A percentile compares a stretch with the other conserved stretches of the same genome.
Conservation (phyloP, 2,888 invertebrate species). For the Ophion ventricosus region DNA sequence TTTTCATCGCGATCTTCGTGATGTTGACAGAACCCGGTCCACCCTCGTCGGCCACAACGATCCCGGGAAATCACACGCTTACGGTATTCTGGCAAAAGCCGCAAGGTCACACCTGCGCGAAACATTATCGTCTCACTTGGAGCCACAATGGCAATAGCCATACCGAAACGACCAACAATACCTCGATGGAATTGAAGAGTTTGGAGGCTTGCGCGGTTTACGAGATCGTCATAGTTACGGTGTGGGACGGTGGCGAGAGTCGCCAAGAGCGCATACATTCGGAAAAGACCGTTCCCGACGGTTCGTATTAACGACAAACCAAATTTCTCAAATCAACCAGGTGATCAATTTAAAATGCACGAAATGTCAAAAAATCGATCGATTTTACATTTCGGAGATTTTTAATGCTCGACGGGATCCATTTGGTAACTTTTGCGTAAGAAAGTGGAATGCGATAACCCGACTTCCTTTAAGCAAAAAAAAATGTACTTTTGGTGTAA, state of each 20-base stretch:
- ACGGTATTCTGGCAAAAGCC: slow-evolving; percentile 74
- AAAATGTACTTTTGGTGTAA: slow-evolving; percentile 2
- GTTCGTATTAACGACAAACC: slow-evolving; percentile 51
- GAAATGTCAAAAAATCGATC: no score
- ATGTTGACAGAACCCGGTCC: slow-evolving; percentile 68
- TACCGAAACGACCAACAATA: slow-evolving; percentile 54
- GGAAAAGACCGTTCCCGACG: slow-evolving; percentile 59
- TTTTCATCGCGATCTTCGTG: neutral
- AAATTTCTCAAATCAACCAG: no score
- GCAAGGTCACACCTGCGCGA: slow-evolving; percentile 71
- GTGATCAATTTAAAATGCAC: no score
- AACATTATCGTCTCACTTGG: slow-evolving; percentile 72
- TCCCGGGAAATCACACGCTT: slow-evolving; percentile 68
- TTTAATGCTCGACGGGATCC: no score
- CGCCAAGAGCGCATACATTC: slow-evolving; percentile 50
- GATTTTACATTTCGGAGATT: no score
- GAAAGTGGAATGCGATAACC: no score
- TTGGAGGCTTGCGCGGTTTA: slow-evolving; percentile 74
- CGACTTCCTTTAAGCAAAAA: no score
- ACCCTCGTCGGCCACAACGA: slow-evolving; percentile 63
- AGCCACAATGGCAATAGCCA: slow-evolving; percentile 35
- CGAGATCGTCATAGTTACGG: slow-evolving; percentile 69
- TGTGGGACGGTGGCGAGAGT: slow-evolving; percentile 68
- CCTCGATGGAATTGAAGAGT: slow-evolving; percentile 63
- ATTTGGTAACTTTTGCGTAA: no score